Evolutionary conservation across 2,113 vertebrate genomes (phyloP), one percentile per base, ranked within the genome.

Genomic region (Ammodytes dubius): DNA sequence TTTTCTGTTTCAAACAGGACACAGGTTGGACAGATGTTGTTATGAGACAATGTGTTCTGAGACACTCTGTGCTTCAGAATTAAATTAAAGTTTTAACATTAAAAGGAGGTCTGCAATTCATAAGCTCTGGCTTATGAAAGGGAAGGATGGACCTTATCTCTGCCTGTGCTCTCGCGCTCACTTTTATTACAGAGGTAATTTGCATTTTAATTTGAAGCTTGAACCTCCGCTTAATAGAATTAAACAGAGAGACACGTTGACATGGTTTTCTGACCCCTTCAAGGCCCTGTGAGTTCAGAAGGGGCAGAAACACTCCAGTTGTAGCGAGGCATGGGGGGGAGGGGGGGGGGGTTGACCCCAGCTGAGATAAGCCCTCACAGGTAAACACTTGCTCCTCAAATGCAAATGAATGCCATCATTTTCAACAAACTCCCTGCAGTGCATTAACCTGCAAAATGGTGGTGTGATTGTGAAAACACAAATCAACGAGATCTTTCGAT

Each of bases 181-280:
- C 90, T 90, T 94, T 93, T 91, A 93, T 91, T 90, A 89, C 75
- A 12, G 79, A 93, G 79, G 90, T 91, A 93, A 95, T 96, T 96
- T 95, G 93, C 95, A 95, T 95, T 96, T 95, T 95, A 95, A 96
- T 95, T 95, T 89, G 91, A 83, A 92, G 92, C 91, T 92, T 93
- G 89, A 95, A 95, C 94, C 92, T 94, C 66, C 42, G 76, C 91
- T 93, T 94, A 94, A 95, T 94, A 94, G 92, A 95, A 96, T 94
- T 95, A 94, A 91, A 92, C 90, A 67, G 82, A 90, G 81, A 88
- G 90, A 92, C 89, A 85, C 82, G 60, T 88, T 91, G 89, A 92
- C 91, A 94, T 90, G 82, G 83, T 93, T 93, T 91, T 83, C 76
- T 93, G 91, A 93, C 90, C 92, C 78, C 45, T 79, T 45, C 61